Evolutionary conservation across 2,888 invertebrate species (phyloP), one percentile per base, ranked within the genome.

Genomic region (Bibio marci): DNA sequence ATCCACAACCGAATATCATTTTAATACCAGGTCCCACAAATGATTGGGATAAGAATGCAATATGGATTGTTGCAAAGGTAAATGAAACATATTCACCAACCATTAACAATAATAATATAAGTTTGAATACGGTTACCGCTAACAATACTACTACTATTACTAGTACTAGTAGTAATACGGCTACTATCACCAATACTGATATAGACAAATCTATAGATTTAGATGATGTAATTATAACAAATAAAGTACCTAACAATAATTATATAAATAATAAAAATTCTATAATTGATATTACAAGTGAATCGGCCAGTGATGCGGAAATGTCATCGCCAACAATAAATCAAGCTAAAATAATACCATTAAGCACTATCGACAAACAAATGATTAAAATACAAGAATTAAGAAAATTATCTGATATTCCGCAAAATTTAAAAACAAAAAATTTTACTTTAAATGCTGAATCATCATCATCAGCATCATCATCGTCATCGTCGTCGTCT

Each of bases 211-310:
- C n/a, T n/a, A n/a, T n/a, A 30, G 44, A 47, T 42, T 33, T 43
- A 25, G 46, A 47, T 17, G 43, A 43, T 35, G 31, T 17, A 13
- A 42, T 42, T 30, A 37, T 18, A 11, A 33, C 43, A 12, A 41
- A 33, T 15, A 44, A 48, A 13, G 64, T 37, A 4, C 44, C 41
- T 13, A 42, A 44, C 26, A 49, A 48, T 39, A 65, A 65, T 51
- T 66, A 65, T 49, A 56, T 58, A 28, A 76, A 76, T 47, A 66
- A 67, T 41, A n/a, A n/a, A n/a, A 68, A 72, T n/a, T n/a, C n/a
- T n/a, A n/a, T n/a, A n/a, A 53, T 83, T 82, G 50, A 77, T 78
- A 6, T 79, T 79, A 1, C 74, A 74, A 48, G 36, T 31, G 28
- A 37, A 32, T 12, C 17, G 4, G 13, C 10, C n/a, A 30, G 19